phyloP scores from a whole-genome alignment of 2,113 vertebrate genomes.

The Copsychus sechellarum region DNA sequence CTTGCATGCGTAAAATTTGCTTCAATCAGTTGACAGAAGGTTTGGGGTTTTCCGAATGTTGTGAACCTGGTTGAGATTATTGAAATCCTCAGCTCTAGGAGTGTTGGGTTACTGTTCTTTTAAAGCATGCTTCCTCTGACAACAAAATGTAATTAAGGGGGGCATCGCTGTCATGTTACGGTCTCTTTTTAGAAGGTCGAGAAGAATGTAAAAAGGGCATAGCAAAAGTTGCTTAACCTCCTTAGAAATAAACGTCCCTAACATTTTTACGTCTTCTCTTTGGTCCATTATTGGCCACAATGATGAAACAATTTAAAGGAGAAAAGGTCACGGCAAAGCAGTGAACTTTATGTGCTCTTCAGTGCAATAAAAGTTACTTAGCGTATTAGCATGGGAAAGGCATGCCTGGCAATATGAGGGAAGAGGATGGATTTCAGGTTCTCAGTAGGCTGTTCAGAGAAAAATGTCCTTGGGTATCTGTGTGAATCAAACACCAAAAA shows the following conservation, averaged over 20 bases:
- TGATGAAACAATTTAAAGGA: conserved; percentile 72
- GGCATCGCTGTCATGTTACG: conserved; percentile 47
- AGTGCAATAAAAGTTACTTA: conserved; percentile 41
- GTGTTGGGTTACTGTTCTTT: conserved; percentile 63
- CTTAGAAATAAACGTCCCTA: conserved; percentile 23
- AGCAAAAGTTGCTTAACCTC: conserved; percentile 60
- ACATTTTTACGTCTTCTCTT: conserved; percentile 58
- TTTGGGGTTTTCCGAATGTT: conserved; percentile 56
- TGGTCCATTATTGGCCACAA: conserved; percentile 52
- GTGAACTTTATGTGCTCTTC: conserved; percentile 53
- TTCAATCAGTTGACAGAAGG: conserved; percentile 32
- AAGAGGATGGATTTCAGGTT: conserved; percentile 37
- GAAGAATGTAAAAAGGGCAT: conserved; percentile 52
- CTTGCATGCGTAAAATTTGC: conserved; percentile 24
- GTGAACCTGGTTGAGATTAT: conserved; percentile 64
- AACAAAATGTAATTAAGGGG: conserved; percentile 69
- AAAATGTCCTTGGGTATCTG: not conserved
- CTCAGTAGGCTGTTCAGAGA: not conserved
- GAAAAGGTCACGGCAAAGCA: conserved; percentile 58
- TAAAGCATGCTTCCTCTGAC: conserved; percentile 68
- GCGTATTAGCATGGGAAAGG: conserved; percentile 44
- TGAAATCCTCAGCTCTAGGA: conserved; percentile 27
- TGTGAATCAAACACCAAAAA: not conserved
- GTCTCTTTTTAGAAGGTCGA: conserved; percentile 54
- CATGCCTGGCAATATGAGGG: not conserved